Evolutionary conservation across 2,888 invertebrate species (phyloP).

Genomic region (Notodromas monacha): DNA sequence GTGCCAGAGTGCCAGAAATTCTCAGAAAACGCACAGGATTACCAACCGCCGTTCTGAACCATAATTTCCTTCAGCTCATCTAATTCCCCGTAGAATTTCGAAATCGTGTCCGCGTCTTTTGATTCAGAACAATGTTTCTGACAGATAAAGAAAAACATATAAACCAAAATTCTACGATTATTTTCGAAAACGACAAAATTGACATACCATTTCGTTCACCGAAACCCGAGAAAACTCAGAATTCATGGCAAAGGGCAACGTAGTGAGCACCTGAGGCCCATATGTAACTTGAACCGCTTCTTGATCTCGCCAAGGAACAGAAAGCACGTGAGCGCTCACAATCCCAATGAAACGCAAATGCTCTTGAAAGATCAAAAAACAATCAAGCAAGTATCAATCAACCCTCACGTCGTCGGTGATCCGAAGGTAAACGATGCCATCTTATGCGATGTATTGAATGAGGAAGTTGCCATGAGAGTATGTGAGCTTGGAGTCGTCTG

Average conservation of each 20-base stretch:
- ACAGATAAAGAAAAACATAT: slow-evolving; percentile 10
- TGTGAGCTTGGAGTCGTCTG: slow-evolving; percentile 62
- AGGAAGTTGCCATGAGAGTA: slow-evolving; percentile 72
- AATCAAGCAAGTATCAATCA: no score
- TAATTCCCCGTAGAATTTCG: slow-evolving; percentile 56
- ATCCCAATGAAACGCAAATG: slow-evolving; percentile 39
- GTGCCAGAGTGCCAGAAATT: no score
- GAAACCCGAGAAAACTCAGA: slow-evolving; percentile 57
- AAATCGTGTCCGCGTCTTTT: slow-evolving; percentile 45
- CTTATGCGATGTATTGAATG: slow-evolving; percentile 64
- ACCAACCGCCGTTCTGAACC: slow-evolving; percentile 69
- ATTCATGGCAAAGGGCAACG: slow-evolving; percentile 81
- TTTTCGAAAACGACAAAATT: slow-evolving; percentile 7
- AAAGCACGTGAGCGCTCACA: slow-evolving; percentile 66
- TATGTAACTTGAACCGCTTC: slow-evolving; percentile 44
- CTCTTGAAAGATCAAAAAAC: no score
- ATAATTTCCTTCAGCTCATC: slow-evolving; percentile 79
- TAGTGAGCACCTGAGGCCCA: slow-evolving; percentile 42
- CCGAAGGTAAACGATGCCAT: slow-evolving; percentile 60
- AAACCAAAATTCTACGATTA: no score
- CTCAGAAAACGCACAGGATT: no score
- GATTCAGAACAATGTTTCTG: slow-evolving; percentile 55
- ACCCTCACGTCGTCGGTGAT: slow-evolving; percentile 38
- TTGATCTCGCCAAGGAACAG: slow-evolving; percentile 64
- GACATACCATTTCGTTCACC: slow-evolving; percentile 46